Evolutionary conservation across 2,888 invertebrate genomes (phyloP).

Genomic region (Netelia fuscicornis): DNA sequence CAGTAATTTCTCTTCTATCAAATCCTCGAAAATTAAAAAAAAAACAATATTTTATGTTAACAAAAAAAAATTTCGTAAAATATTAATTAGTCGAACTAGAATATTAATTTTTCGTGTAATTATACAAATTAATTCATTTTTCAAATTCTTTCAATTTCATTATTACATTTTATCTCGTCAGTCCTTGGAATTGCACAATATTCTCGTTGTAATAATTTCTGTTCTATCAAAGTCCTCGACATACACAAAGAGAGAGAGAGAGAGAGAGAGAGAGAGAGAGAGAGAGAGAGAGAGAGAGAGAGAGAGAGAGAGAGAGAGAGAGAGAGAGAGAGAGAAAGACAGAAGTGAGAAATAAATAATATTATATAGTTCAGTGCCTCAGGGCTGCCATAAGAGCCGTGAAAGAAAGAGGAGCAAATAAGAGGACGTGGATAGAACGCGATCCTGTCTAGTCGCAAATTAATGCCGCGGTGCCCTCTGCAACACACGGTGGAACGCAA

Average conservation of each 20-base stretch:
- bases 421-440: slow-evolving; percentile 42
- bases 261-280: no score
- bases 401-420: slow-evolving; percentile 24
- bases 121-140: slow-evolving; percentile 2
- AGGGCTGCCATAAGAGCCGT: slow-evolving; percentile 8
- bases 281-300: no score
- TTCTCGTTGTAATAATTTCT: neutral
- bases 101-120: neutral
- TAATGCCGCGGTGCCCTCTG: slow-evolving; percentile 33
- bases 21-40: no score
- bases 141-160: neutral
- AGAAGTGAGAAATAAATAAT: slow-evolving; percentile 22
- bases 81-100: neutral
- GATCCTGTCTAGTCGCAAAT: slow-evolving; percentile 58
- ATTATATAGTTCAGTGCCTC: neutral
- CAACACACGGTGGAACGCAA: slow-evolving; percentile 44
- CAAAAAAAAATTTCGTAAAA: no score
- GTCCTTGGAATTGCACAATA: neutral
- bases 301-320: no score
- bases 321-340: slow-evolving; percentile 14
- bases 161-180: neutral
- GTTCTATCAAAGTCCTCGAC: neutral
- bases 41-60: no score
- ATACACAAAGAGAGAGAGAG: neutral
- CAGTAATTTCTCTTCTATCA: no score